Base-by-base conservation (phyloP, 2,888 invertebrate species). In the Phortica magna region DNA sequence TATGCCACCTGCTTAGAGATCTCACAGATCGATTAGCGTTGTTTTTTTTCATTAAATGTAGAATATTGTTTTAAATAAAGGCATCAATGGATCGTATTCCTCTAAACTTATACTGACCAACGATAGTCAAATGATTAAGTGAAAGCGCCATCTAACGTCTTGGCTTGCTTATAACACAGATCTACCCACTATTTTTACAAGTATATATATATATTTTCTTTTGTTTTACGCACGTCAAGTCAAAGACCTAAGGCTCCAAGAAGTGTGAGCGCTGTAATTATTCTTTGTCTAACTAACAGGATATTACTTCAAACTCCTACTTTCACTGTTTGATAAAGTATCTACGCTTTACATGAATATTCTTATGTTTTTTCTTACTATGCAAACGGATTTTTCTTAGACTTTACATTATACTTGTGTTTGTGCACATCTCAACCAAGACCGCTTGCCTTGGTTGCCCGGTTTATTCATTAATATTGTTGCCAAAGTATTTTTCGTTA, bases 391-490 rank as follows among this genome's bases (percentile, higher is more conserved):
- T 48, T 48, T 48, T 48, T 48, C 48, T 48, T 1, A 14, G 48
- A 48, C 48, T 9, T 14, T 48, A 12, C 48, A 9, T 14, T 48
- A 3, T 12, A 48, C 48, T 48, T 14, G 10, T 48, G 9, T 14
- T 12, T 12, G 48, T 48, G 7, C 48, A 48, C 14, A 14, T 9
- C 14, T 48, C 14, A 12, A 14, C 48, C 48, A 9, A 48, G 48
- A 48, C 48, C 14, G 7, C 48, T 14, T 12, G 19, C 14, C 31
- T 76, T 76, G 68, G 64, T 65, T 71, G 59, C 78, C 75, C 78
- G 77, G 82, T 82, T 85, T 88, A 85, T 87, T 89, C 89, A 89
- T 89, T 88, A 89, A 89, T 87, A 82, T 89, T 89, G 88, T 87
- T 89, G 83, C 83, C 82, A 85, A 85, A 88, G 87, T 84, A 89